Conservation (phyloP, 2,797 vertebrate genomes). For the Mus caroli region DNA sequence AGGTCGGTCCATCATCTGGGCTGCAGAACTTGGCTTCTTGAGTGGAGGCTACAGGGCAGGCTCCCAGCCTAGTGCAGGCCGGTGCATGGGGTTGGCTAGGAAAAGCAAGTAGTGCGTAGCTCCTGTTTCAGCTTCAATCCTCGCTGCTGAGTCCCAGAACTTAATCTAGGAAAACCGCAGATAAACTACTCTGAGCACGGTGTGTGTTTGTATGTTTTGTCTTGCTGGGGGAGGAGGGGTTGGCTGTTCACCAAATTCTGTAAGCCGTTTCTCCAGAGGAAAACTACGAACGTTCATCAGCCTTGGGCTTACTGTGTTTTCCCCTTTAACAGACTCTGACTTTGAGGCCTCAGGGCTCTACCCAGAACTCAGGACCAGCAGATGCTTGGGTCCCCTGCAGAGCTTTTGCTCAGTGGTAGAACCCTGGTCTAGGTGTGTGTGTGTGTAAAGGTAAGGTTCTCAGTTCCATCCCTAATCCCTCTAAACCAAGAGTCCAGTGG, state of each 20-base stretch:
- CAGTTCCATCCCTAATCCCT: not conserved
- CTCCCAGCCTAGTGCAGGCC: not conserved
- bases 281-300: not conserved
- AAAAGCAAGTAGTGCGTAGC: not conserved
- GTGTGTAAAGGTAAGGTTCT: no score
- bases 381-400: not conserved
- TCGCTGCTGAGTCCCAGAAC: constrained; percentile 42
- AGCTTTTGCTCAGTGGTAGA: not conserved
- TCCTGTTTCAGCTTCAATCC: constrained; percentile 30
- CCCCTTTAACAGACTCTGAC: not conserved
- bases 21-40: not conserved
- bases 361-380: not conserved
- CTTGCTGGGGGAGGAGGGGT: fast-evolving
- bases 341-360: not conserved
- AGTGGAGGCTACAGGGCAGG: not conserved
- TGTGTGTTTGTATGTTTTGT: not conserved
- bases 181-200: not conserved
- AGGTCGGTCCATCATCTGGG: not conserved
- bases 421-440: not conserved
- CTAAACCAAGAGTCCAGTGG: not conserved
- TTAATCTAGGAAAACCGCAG: constrained; percentile 69
- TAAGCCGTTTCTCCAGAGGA: not conserved
- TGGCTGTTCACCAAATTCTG: not conserved
- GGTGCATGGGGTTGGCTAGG: not conserved
- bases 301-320: not conserved